Conservation (phyloP, 2,113 vertebrate species). For the Melanocharis versteri region DNA sequence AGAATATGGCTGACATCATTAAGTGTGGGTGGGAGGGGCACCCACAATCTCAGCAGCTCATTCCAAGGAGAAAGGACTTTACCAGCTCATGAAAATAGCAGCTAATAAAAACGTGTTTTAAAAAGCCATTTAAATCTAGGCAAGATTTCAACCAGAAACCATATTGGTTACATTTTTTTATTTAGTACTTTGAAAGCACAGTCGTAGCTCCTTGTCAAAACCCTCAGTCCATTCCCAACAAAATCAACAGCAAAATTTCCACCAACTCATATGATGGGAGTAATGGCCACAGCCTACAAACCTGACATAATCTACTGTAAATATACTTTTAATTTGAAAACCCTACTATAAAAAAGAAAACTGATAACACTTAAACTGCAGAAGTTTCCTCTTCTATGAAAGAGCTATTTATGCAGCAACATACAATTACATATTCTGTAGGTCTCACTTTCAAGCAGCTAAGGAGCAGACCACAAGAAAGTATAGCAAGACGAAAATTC, state of each 20-base stretch:
- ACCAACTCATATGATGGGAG: rapidly evolving
- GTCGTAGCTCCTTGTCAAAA: not conserved
- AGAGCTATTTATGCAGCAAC: not conserved
- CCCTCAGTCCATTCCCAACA: not conserved
- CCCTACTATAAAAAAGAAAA: not conserved
- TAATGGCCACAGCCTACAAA: not conserved
- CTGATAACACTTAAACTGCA: not conserved
- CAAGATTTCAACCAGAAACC: not conserved
- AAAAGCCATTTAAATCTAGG: not conserved
- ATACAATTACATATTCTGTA: not conserved
- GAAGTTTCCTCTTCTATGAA: not conserved
- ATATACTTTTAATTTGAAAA: not conserved
- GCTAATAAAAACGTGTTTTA: not conserved
- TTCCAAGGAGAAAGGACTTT: not conserved
- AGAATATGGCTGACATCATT: not conserved
- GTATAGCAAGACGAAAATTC: not conserved
- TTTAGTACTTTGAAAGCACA: not conserved
- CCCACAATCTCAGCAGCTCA: not conserved
- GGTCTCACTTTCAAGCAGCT: not conserved
- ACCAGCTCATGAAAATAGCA: not conserved
- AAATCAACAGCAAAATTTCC: not conserved
- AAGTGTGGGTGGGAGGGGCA: rapidly evolving
- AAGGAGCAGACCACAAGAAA: not conserved
- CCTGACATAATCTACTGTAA: not conserved
- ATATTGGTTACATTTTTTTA: not conserved